Evolutionary conservation across 1,140 invertebrate genomes (phyloP).

Genomic region (Hetaerina americana): DNA sequence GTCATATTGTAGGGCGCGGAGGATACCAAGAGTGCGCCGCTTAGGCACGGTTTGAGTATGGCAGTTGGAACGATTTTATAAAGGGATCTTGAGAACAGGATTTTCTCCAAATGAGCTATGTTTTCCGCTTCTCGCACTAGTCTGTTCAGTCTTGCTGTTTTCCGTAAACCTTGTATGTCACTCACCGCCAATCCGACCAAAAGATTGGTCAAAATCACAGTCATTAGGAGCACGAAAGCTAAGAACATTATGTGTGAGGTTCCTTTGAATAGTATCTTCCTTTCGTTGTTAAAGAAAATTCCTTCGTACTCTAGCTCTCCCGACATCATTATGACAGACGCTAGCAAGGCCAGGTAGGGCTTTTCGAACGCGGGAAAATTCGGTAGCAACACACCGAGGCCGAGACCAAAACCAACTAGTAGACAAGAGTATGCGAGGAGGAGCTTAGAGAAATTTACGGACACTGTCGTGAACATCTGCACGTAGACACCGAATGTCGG

Average conservation of each 20-base stretch:
- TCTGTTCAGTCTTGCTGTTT: slow-evolving; percentile 62
- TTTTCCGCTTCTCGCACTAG: slow-evolving; percentile 65
- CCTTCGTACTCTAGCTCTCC: slow-evolving; percentile 76
- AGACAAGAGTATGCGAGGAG: slow-evolving; percentile 65
- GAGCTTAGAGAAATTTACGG: slow-evolving; percentile 71
- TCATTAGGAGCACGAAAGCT: slow-evolving; percentile 64
- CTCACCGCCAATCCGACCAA: slow-evolving; percentile 73
- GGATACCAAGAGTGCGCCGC: slow-evolving; percentile 54
- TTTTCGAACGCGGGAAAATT: slow-evolving; percentile 52
- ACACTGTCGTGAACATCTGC: slow-evolving; percentile 72
- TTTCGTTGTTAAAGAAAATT: slow-evolving; percentile 55
- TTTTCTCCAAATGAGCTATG: slow-evolving; percentile 62
- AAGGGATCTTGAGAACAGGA: slow-evolving; percentile 64
- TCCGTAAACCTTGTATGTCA: slow-evolving; percentile 69
- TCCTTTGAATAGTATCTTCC: slow-evolving; percentile 33
- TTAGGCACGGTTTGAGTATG: slow-evolving; percentile 47
- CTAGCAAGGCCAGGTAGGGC: slow-evolving; percentile 41
- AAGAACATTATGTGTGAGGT: slow-evolving; percentile 65
- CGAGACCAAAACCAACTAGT: slow-evolving; percentile 60
- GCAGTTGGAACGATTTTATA: slow-evolving; percentile 48
- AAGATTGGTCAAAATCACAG: slow-evolving; percentile 72
- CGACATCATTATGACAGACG: slow-evolving; percentile 80
- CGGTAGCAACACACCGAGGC: slow-evolving; percentile 64
- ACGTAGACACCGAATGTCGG: slow-evolving; percentile 73
- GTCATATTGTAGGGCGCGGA: slow-evolving; percentile 54